Evolutionary conservation across 2,113 vertebrate genomes (phyloP).

Genomic region (Xenopus borealis): DNA sequence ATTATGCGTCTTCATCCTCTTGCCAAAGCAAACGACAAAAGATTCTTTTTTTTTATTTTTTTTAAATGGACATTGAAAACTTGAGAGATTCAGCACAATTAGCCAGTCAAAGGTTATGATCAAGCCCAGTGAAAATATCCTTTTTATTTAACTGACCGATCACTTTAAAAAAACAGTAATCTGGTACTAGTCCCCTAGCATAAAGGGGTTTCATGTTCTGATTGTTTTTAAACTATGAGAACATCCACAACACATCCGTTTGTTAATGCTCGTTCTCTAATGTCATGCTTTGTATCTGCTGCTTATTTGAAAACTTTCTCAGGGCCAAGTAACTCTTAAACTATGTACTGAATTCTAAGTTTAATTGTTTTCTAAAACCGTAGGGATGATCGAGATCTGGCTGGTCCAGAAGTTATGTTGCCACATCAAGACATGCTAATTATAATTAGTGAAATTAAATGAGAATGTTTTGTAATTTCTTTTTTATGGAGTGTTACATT

Average conservation of each 20-base stretch:
- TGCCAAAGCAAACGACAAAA: no score
- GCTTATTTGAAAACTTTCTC: slow-evolving; percentile 12
- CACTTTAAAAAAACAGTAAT: no score
- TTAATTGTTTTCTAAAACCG: background rate
- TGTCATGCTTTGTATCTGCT: slow-evolving; percentile 12
- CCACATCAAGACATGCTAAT: background rate
- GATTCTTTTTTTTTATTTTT: no score
- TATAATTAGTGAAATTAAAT: background rate
- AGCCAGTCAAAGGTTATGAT: no score
- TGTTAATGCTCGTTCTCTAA: slow-evolving; percentile 13
- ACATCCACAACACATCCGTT: background rate
- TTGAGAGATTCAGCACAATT: no score
- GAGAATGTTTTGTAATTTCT: slow-evolving; percentile 25
- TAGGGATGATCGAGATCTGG: background rate
- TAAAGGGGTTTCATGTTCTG: no score
- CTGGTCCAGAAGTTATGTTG: slow-evolving; percentile 33
- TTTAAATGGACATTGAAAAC: no score
- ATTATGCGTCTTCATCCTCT: no score
- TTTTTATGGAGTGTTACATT: slow-evolving; percentile 1
- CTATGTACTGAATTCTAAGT: background rate
- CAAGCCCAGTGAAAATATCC: no score
- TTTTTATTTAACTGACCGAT: no score
- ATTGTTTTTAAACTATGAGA: no score
- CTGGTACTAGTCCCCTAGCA: no score
- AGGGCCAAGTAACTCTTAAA: slow-evolving; percentile 31